Base-by-base conservation (phyloP, 1,140 invertebrate species). In the Rhagoletis zephyria region DNA sequence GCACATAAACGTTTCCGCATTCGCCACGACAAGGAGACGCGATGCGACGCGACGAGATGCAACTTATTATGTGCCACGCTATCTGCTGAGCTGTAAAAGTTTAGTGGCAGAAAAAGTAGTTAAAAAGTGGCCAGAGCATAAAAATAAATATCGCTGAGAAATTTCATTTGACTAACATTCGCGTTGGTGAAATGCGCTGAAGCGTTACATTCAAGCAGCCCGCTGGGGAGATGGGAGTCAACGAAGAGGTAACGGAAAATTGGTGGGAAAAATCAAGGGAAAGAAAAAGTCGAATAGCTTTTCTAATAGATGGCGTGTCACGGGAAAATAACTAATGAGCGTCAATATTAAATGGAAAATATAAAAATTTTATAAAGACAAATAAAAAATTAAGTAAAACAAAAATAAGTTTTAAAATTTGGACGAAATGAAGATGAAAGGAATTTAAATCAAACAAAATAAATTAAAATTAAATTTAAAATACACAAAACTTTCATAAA, bases 1-100 rank as follows among this genome's bases (percentile, higher is more conserved):
- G 74, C 74, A 81, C 74, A 48, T 81, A 81, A 81, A 81, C 48
- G 74, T 42, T 81, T 81, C 74, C 74, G 51, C 74, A 59, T 81
- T 81, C 56, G 74, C 74, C 48, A 56, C 74, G 30, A 30, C 30
- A 30, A 30, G 30, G 30, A 30, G 30, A 30, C 30, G 30, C 30
- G 7, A 48, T n/a, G 74, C 48, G 48, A 19, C 19, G 6, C 74
- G 19, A 81, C 74, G 6, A n/a, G 45, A 10, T 16, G 48, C 6
- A 19, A 42, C 74, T 56, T 81, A 81, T 81, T 56, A 51, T 56
- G 48, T n/a, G 74, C 16, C n/a, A 56, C n/a, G n/a, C 74, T 19
- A 81, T 30, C 74, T 14, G 48, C 7, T 9, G 74, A 51, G n/a
- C 16, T 48, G 48, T 48, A 48, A 77, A 77, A 77, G 70, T 77